A percentile compares a stretch with the other conserved stretches of the same genome.
Conservation (phyloP, 2,113 vertebrate species). For the Progne subis region DNA sequence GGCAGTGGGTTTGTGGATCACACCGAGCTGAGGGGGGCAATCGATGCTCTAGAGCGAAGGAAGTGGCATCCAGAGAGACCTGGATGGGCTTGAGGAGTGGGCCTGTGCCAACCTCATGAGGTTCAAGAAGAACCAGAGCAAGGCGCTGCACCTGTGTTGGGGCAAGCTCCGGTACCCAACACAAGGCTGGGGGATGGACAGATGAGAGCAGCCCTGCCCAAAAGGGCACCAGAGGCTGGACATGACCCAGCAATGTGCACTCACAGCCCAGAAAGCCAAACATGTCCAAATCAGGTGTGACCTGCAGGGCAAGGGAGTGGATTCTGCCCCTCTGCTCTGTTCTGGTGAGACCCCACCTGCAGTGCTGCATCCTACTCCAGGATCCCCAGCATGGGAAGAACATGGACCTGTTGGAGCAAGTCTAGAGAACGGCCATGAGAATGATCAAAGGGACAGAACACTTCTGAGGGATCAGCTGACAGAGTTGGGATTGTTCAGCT, state of each 20-base stretch:
- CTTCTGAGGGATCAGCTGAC: not conserved
- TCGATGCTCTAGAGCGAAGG: accelerated
- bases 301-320: not conserved
- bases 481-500: not conserved
- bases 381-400: accelerated
- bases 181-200: not conserved
- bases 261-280: not conserved
- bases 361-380: not conserved
- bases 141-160: not conserved
- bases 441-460: not conserved
- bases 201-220: not conserved
- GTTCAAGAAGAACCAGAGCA: not conserved
- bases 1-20: accelerated
- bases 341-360: not conserved
- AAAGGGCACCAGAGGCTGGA: not conserved
- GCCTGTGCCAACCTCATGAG: not conserved
- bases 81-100: not conserved
- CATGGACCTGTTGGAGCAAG: not conserved
- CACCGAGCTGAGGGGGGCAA: not conserved
- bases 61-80: not conserved
- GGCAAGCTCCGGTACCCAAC: accelerated
- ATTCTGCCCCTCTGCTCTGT: not conserved
- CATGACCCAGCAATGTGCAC: accelerated
- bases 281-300: accelerated
- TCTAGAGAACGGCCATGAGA: not conserved